These are phyloP conservation scores for Lytechinus variegatus DNA, from an alignment of 35 echinoderm and acorn worm genomes.

Conservation along the genomic window DNA sequence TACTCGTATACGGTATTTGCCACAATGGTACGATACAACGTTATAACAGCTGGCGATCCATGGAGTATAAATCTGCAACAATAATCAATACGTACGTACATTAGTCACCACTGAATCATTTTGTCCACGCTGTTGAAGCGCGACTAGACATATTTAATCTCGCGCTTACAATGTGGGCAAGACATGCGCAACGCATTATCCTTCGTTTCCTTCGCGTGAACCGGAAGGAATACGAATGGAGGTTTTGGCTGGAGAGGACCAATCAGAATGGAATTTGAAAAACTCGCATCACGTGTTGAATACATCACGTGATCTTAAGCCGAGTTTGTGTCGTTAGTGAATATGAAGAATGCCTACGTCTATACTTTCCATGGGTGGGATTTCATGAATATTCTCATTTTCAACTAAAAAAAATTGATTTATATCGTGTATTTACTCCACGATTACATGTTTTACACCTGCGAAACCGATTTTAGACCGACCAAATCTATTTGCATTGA, in stretches of 20 bases:
- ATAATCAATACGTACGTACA: slow-evolving; percentile 10
- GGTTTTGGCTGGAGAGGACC: slow-evolving; percentile 51
- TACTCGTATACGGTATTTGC: background rate
- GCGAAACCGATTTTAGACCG: no score
- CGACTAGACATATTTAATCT: background rate
- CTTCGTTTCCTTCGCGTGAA: slow-evolving; percentile 28
- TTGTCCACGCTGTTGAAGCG: background rate
- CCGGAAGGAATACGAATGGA: slow-evolving; percentile 32
- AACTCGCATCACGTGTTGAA: slow-evolving; percentile 14
- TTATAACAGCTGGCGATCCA: slow-evolving; percentile 34
- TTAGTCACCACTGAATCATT: background rate
- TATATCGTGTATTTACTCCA: background rate
- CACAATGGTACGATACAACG: background rate
- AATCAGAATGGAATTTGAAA: slow-evolving; percentile 48
- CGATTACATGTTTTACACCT: no score
- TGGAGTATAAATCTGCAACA: slow-evolving; percentile 36
- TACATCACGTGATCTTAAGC: background rate
- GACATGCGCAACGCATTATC: background rate
- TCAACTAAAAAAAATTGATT: background rate
- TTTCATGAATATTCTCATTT: background rate
- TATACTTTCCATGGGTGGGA: background rate
- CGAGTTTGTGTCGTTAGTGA: slow-evolving; percentile 14
- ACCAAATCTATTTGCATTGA: no score
- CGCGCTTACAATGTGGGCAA: background rate
- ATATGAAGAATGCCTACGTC: background rate